Evolutionary conservation across 2,888 invertebrate species (phyloP), one percentile per base, ranked within the genome.

Genomic region (Apodemia zela): DNA sequence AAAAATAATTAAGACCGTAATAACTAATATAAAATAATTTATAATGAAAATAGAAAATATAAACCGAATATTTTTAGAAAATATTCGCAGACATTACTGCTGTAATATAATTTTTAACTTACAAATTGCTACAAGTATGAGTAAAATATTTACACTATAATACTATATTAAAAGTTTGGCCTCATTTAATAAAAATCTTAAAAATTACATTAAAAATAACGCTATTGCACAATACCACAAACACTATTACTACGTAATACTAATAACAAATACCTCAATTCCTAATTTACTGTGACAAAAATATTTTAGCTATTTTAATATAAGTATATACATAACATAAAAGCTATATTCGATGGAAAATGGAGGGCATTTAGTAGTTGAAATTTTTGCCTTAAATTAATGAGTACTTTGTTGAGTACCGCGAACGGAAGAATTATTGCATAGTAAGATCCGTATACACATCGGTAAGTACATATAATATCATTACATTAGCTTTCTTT

Each of bases 291-390:
- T 25, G 42, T 54, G 25, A 54, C 51, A 54, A 54, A 54, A 54
- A 54, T 54, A 54, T 54, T 54, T 13, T 6, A 42, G 42, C 42
- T 42, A 25, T 21, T 49, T 18, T 13, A 21, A 25, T 54, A 25
- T 54, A 54, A 25, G 51, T 11, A 18, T 21, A 21, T 21, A 21
- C 21, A 21, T 21, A 18, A 54, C 18, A 51, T 51, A 51, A 10
- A 25, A 11, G 25, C 18, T 54, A 59, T 33, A 59, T 66, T 64
- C 66, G 66, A 67, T 64, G 65, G 21, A 58, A 59, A 47, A 45
- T 67, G 67, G 67, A 67, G 61, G 67, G 67, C 64, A 59, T 66
- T 60, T 59, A 35, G 49, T 42, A 59, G 38, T 59, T 51, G 25
- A 62, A 58, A 66, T 38, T 21, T 60, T 54, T 21, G 1, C 13